These are phyloP conservation scores for Pagrus major DNA, from an alignment of 2,113 vertebrate species.

Conservation along the genomic window DNA sequence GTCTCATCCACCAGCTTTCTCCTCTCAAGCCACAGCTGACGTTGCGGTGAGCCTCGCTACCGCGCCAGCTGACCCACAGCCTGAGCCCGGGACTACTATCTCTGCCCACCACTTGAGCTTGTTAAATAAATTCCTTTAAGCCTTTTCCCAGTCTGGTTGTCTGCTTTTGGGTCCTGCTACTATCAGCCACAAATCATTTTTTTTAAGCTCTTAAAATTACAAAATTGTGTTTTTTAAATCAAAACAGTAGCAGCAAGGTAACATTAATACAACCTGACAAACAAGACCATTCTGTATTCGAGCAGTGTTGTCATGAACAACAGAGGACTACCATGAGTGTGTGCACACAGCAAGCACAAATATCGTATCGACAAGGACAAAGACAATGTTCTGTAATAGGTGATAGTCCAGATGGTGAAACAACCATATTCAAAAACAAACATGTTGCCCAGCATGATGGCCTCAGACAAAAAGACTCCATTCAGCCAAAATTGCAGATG, in stretches of 20 bases:
- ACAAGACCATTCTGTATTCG: constrained; percentile 15
- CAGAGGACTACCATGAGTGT: constrained; percentile 25
- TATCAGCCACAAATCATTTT: too few relatives aligned
- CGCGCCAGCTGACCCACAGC: too few relatives aligned
- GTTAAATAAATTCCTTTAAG: too few relatives aligned
- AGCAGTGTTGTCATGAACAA: constrained; percentile 21
- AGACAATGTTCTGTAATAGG: constrained; percentile 61
- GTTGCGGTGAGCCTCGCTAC: too few relatives aligned
- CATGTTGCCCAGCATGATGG: constrained; percentile 69
- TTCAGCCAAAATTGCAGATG: constrained; percentile 80
- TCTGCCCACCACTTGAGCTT: too few relatives aligned
- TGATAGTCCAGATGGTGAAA: constrained; percentile 74
- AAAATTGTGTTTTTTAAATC: constrained; percentile 21
- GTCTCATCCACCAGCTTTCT: too few relatives aligned
- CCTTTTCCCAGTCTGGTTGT: too few relatives aligned
- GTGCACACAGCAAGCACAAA: constrained; percentile 34
- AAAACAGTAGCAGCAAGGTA: not conserved
- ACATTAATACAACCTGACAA: not conserved
- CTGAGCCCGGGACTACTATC: too few relatives aligned
- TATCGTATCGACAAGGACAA: constrained; percentile 57
- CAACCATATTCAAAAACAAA: constrained; percentile 66
- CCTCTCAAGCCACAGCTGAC: too few relatives aligned
- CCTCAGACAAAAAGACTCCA: constrained; percentile 74
- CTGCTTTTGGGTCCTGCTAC: too few relatives aligned
- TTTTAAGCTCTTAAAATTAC: not conserved